A percentile compares a stretch with the other conserved stretches of the same genome.
Conservation (phyloP, 1,140 invertebrate genomes). For the Drosophila rufa region DNA sequence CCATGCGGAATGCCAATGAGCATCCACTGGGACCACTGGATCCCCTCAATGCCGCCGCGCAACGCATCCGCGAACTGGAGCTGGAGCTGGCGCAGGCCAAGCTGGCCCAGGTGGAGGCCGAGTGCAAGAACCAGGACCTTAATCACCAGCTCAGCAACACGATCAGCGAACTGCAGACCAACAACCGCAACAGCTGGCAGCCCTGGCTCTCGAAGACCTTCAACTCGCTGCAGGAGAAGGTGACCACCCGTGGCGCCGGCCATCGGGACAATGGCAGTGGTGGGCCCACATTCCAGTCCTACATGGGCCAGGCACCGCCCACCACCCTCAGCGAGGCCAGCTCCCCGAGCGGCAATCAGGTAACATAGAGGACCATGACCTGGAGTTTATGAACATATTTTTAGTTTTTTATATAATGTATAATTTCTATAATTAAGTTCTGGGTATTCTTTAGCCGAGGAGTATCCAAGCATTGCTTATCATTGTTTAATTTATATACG, state of each 20-base stretch:
- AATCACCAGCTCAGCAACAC: slow-evolving; percentile 96
- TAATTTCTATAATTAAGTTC: slow-evolving; percentile 26
- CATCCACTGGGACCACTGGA: slow-evolving; percentile 75
- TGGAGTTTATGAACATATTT: slow-evolving; percentile 14
- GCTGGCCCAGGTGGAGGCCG: slow-evolving; percentile 97
- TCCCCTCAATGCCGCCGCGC: slow-evolving; percentile 85
- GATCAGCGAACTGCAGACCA: slow-evolving; percentile 90
- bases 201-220: slow-evolving; percentile 96
- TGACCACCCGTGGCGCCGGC: slow-evolving; percentile 62
- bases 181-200: slow-evolving; percentile 90
- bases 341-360: slow-evolving; percentile 83
- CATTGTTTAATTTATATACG: slow-evolving; percentile 66
- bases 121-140: slow-evolving; percentile 98
- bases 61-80: slow-evolving; percentile 95
- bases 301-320: slow-evolving; percentile 69
- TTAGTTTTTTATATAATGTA: slow-evolving; percentile 34
- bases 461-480: slow-evolving; percentile 48
- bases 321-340: slow-evolving; percentile 75
- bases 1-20: slow-evolving; percentile 62
- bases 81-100: slow-evolving; percentile 98
- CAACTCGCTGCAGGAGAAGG: slow-evolving; percentile 83
- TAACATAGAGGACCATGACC: slow-evolving; percentile 63
- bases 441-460: slow-evolving; percentile 1
- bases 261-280: slow-evolving; percentile 60
- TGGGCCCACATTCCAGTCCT: slow-evolving; percentile 82